Base-by-base conservation (phyloP, 2,113 vertebrate genomes). In the Sturnus vulgaris region DNA sequence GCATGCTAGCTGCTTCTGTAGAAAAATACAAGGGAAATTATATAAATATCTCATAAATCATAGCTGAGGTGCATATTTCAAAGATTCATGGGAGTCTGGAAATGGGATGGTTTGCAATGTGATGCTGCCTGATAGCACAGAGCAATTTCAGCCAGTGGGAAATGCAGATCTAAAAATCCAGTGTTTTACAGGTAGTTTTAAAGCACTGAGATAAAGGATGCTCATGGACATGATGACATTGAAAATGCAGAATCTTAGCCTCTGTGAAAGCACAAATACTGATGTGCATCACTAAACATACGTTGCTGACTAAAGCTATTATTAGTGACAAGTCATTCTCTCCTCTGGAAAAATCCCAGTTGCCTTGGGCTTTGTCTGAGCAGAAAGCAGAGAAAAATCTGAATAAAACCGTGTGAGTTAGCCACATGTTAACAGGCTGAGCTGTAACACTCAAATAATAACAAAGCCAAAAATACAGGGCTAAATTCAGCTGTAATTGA, bases 31-130 rank as follows among this genome's bases (percentile, higher is more conserved):
- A 94, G n/a, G 44, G 24, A 88, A 91, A 77, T 49, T 30, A 90
- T 83, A 93, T 28, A 93, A 92, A 88, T 64, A 59, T 64, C 86
- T 97, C 10, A 25, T 84, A 88, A 97, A 96, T 97, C 82, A 87
- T 24, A 76, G 46, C 86, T 80, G 71, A 90, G 47, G 35, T 79
- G 46, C 12, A 12, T 66, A 53, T 73, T 91, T 78, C 75, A 95
- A 88, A 78, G 40, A 66, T 60, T 70, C 83, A 28, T 1, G 1
- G n/a, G 55, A 61, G 16, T 49, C 42, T 33, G 66, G 79, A 70
- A 63, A 82, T 39, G 44, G 28, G 21, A 63, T 40, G 55, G 49
- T 86, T 68, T 88, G 70, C n/a, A 89, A 18, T 30, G 19, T 57
- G 59, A 60, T 3, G 1, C 25, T 92, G 46, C 46, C 63, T 91